Conservation (phyloP, 2,113 vertebrate species). For the Gorsachius goisagi region DNA sequence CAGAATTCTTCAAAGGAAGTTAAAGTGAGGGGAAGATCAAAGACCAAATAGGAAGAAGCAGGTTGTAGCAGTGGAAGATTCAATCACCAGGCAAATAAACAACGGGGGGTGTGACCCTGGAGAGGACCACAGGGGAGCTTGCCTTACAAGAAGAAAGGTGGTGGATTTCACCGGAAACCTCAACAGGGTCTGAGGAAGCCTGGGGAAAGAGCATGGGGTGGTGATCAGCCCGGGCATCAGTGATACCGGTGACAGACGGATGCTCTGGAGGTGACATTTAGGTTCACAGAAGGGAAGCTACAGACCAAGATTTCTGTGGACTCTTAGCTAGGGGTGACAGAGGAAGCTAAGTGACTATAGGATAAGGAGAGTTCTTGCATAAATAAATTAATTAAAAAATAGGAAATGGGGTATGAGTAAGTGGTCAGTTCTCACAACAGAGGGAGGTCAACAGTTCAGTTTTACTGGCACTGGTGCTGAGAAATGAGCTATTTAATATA, state of each 20-base stretch:
- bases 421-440: background rate
- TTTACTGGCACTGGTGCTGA: background rate
- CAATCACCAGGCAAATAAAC: conserved; percentile 46
- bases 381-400: background rate
- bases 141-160: background rate
- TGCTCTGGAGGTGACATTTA: background rate
- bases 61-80: conserved; percentile 34
- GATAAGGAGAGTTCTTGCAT: background rate
- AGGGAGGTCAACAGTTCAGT: background rate
- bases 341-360: background rate
- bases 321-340: background rate
- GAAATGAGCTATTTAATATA: background rate
- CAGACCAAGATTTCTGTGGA: background rate
- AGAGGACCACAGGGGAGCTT: background rate
- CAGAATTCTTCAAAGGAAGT: conserved; percentile 43
- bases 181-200: conserved; percentile 1
- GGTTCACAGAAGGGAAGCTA: background rate
- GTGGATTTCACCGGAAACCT: conserved; percentile 10
- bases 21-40: conserved; percentile 28
- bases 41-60: conserved; percentile 42
- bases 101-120: background rate
- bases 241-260: background rate
- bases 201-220: background rate
- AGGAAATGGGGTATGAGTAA: background rate
- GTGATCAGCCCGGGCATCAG: background rate